Evolutionary conservation across 2,797 vertebrate species (phyloP), one percentile per base, ranked within the genome.

Genomic region (Pampus argenteus): DNA sequence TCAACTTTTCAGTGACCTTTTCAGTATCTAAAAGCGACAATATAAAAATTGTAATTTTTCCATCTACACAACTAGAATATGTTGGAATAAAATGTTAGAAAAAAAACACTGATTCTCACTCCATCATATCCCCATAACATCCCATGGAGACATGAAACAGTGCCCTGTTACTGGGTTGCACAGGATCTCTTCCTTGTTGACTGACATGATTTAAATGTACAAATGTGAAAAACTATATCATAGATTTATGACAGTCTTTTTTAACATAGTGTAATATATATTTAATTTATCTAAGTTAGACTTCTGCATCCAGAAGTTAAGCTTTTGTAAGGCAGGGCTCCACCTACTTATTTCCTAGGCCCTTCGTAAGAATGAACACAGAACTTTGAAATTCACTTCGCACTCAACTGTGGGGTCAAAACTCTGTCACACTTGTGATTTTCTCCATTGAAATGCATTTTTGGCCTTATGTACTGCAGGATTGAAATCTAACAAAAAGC

Each of bases 401-500:
- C 76, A 66, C 55, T 78, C 73, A 79, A 86, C 71, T 79, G 71
- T 66, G 71, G 82, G 86, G 88, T 91, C 85, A 91, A 76, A 86
- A 73, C 74, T 71, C 80, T 81, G 79, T 87, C 79, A 87, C 79
- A 83, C 78, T 84, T 70, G 48, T 83, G 76, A 86, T 86, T 91
- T 84, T 90, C 85, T 85, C 76, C 62, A 85, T 84, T 89, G 79
- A 87, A 91, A 89, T 89, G 72, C 71, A 75, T 90, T 88, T 90
- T 88, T 78, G 74, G 68, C 79, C 71, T 89, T 71, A 83, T 89
- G 85, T 89, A 82, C 77, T 76, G 82, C 75, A 82, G 82, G 81
- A 87, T 79, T 90, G 90, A 88, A 89, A 91, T 89, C 65, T 86
- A 83, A 88, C 87, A 90, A 89, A 91, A 91, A 87, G 85, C 91